Percentiles rank a stretch among this genome's conserved stretches.
Conservation (phyloP, 2,113 vertebrate species). For the Struthio camelus region DNA sequence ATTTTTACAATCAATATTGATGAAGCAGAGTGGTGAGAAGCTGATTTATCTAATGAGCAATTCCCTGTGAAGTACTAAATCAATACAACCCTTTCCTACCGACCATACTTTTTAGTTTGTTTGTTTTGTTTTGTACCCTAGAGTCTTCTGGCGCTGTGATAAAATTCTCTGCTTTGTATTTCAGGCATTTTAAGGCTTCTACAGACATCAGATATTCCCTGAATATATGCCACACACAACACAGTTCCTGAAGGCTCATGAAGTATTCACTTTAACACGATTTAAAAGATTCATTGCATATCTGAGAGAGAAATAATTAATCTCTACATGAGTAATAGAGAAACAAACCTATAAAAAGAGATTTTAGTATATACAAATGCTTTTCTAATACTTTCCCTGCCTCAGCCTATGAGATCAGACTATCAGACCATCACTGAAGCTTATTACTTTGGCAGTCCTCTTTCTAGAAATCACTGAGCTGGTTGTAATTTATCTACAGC, state of each 20-base stretch:
- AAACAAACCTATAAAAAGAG: background rate
- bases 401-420: background rate
- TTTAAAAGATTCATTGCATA: background rate
- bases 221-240: background rate
- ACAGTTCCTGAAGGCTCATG: background rate
- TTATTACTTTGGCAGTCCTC: background rate
- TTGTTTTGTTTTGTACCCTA: background rate
- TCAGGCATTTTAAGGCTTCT: background rate
- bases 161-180: background rate
- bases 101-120: background rate
- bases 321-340: background rate
- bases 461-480: background rate
- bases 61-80: background rate
- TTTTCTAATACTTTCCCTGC: background rate
- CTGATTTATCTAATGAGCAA: background rate
- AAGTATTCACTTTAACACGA: background rate
- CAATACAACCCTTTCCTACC: background rate
- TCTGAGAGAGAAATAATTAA: constrained; percentile 10
- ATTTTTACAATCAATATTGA: background rate
- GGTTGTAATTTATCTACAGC: background rate
- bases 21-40: background rate
- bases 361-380: background rate
- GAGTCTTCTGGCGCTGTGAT: background rate
- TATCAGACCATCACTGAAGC: background rate
- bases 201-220: background rate